Conservation (phyloP, 1,140 invertebrate genomes). For the Drosophila dunni region DNA sequence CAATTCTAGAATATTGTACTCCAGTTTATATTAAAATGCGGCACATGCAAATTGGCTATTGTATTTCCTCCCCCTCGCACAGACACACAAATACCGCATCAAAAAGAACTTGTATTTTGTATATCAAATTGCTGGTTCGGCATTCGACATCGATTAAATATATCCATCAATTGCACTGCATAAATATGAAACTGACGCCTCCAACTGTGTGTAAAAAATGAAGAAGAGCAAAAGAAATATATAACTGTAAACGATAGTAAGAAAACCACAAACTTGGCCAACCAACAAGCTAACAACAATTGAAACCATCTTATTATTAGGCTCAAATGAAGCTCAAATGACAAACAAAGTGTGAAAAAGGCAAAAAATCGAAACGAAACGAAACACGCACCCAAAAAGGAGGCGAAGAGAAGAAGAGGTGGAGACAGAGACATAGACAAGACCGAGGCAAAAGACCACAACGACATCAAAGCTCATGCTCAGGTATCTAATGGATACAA, state of each 20-base stretch:
- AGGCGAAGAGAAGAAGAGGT: not conserved
- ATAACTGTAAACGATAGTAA: constrained; percentile 34
- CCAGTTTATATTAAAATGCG: not conserved
- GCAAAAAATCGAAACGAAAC: constrained; percentile 7
- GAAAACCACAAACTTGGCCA: constrained; percentile 20
- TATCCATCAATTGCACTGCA: constrained; percentile 38
- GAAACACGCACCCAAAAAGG: constrained; percentile 40
- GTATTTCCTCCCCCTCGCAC: not conserved
- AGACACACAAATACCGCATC: not conserved
- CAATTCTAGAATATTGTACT: not conserved
- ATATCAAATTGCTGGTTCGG: constrained; percentile 8
- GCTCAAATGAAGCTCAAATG: constrained; percentile 21
- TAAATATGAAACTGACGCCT: constrained; percentile 40
- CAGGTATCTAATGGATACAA: constrained; percentile 74
- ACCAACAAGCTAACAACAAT: constrained; percentile 35
- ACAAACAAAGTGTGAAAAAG: constrained; percentile 36
- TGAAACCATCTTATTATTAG: constrained; percentile 30
- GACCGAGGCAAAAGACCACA: constrained; percentile 6
- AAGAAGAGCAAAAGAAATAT: constrained; percentile 2
- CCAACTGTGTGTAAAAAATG: constrained; percentile 11
- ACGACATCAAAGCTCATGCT: constrained; percentile 30
- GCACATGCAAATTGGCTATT: constrained; percentile 17
- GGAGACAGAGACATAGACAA: not conserved
- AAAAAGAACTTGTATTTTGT: constrained; percentile 1
- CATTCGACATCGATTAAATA: constrained; percentile 47